Conservation (phyloP, 2,113 vertebrate species). For the Microcebus lehilahytsara region DNA sequence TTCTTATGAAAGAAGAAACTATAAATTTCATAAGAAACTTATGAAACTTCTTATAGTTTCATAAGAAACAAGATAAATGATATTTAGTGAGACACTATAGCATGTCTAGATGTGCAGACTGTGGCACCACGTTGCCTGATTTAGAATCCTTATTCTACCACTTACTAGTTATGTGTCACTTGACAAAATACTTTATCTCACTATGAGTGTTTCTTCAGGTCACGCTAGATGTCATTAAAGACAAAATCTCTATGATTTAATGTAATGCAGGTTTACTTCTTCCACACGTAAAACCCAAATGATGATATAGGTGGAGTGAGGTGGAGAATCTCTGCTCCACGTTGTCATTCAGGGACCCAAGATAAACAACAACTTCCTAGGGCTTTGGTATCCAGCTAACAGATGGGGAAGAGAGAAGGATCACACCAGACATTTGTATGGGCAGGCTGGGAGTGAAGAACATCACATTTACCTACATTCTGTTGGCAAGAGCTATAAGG, state of each 20-base stretch:
- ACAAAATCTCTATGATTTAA: neutral
- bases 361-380: neutral
- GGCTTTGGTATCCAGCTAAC: neutral
- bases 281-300: neutral
- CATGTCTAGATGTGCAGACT: neutral
- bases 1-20: no score
- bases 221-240: neutral
- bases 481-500: neutral
- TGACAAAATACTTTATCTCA: neutral
- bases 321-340: neutral
- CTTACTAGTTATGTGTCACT: neutral
- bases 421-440: neutral
- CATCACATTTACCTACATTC: neutral
- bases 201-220: neutral
- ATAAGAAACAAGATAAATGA: neutral
- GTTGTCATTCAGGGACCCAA: neutral
- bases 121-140: neutral
- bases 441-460: neutral
- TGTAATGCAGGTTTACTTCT: neutral
- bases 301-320: neutral
- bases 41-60: no score
- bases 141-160: neutral
- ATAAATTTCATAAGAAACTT: no score
- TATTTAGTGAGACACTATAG: neutral
- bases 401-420: neutral